Base-by-base conservation (phyloP, 1,140 invertebrate genomes). In the Dreissena rostriformis region DNA sequence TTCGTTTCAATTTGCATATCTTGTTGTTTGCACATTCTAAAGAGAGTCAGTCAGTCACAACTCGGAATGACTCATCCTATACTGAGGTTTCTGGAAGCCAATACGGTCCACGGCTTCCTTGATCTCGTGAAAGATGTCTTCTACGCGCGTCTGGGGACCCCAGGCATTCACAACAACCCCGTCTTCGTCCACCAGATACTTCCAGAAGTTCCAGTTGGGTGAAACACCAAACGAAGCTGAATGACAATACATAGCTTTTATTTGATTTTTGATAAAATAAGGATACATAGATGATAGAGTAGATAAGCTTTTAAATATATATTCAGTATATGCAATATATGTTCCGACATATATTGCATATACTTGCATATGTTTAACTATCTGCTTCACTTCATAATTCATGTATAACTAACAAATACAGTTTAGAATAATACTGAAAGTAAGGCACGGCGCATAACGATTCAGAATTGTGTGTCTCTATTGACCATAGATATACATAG, bases 171-270 rank as follows among this genome's bases (percentile, higher is more conserved):
- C 19, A 1, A 95, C 93, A 22, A 92, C 79, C 11, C 95, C 95
- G 57, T 94, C 89, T 68, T 90, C 88, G 88, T 94, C 90, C 7
- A 95, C 91, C n/a, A 95, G 87, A 86, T 95, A 95, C 82, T 95
- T 95, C 92, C 94, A 95, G 86, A 95, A 95, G 84, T 95, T 95
- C 95, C 95, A 95, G 63, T 90, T 93, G 28, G 94, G 94, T 24
- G 89, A 66, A 39, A 71, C 51, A 8, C 88, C 86, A 73, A 88
- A 74, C 53, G 88, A 68, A 61, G 91, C 94, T 94, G 87, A 49
- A 91, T 39, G 39, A 39, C 2, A 39, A 39, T 5, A 39, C 2
- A 39, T 39, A 39, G 39, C 8, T 5, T 39, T 39, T 39, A 5
- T 39, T 39, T 39, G 39, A 39, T 39, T 39, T 39, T 39, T 39